A percentile compares a stretch with the other conserved stretches of the same genome.
phyloP scores from a whole-genome alignment of 2,113 vertebrate species.

The Tyrannus savana region DNA sequence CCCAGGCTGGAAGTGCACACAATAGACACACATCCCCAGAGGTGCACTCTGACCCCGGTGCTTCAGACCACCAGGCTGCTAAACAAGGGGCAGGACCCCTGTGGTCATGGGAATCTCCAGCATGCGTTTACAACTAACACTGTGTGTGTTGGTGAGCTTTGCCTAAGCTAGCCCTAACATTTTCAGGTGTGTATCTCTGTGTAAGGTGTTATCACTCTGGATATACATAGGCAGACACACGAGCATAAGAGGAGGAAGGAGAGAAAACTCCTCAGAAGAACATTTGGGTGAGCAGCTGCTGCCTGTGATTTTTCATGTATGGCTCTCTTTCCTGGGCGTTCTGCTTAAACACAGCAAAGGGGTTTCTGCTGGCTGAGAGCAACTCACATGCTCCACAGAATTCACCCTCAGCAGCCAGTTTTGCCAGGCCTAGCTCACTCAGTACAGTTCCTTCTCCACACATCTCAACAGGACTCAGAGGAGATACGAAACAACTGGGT shows the following conservation, averaged over 20 bases:
- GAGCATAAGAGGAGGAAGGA: neutral
- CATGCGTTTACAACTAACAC: neutral
- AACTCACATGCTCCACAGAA: neutral
- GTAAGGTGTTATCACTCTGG: neutral
- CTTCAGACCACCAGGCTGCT: constrained; percentile 57
- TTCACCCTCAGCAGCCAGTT: neutral
- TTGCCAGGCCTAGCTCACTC: neutral
- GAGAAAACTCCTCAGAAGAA: neutral
- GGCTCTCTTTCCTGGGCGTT: neutral
- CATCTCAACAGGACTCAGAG: neutral
- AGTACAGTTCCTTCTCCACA: neutral
- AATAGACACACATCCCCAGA: constrained; percentile 36
- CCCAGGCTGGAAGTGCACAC: constrained; percentile 13
- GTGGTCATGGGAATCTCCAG: constrained; percentile 62
- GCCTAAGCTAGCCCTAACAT: neutral
- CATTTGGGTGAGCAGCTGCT: neutral
- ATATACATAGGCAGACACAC: fast-evolving
- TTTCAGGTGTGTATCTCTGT: neutral
- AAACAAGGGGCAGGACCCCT: constrained; percentile 64
- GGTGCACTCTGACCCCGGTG: constrained; percentile 65
- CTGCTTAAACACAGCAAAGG: neutral
- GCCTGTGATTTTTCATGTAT: neutral
- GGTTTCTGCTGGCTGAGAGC: neutral
- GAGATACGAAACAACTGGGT: neutral
- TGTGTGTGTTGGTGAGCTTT: neutral